These are phyloP conservation scores for Myathropa florea DNA, from an alignment of 2,888 invertebrate genomes.

Conservation along the genomic window DNA sequence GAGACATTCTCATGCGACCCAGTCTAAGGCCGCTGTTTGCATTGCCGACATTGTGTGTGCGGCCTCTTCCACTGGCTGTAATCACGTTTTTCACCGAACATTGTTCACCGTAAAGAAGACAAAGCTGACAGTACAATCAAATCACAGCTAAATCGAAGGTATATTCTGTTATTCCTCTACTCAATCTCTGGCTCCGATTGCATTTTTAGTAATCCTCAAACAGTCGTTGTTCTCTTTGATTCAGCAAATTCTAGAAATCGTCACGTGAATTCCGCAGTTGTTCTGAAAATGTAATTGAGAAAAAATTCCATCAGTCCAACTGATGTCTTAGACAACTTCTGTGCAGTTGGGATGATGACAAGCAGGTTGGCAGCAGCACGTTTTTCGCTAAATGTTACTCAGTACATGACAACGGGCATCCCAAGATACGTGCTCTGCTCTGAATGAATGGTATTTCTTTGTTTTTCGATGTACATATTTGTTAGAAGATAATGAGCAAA, in stretches of 20 bases:
- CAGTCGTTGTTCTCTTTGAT: no score
- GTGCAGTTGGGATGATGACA: slow-evolving; percentile 55
- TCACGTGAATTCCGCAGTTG: slow-evolving; percentile 49
- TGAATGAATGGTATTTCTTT: slow-evolving; percentile 28
- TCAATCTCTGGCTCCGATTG: slow-evolving; percentile 15
- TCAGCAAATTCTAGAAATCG: slow-evolving; percentile 62
- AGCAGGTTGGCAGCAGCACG: slow-evolving; percentile 62
- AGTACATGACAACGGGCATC: slow-evolving; percentile 32
- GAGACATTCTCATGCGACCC: background rate
- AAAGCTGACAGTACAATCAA: background rate
- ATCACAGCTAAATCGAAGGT: background rate
- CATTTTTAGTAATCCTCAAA: slow-evolving; percentile 15
- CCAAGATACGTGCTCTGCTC: slow-evolving; percentile 19
- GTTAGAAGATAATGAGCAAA: background rate
- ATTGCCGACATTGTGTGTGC: background rate
- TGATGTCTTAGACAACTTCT: slow-evolving; percentile 28
- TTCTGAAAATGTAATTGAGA: slow-evolving; percentile 50
- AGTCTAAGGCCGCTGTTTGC: background rate
- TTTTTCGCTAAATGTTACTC: slow-evolving; percentile 41
- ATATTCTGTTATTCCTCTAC: background rate
- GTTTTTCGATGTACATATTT: slow-evolving; percentile 9
- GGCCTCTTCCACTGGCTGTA: background rate
- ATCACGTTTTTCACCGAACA: background rate
- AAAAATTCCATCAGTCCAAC: slow-evolving; percentile 38
- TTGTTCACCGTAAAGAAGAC: background rate